Base-by-base conservation (phyloP, 2,888 invertebrate species). In the Ormyrus pomaceus region DNA sequence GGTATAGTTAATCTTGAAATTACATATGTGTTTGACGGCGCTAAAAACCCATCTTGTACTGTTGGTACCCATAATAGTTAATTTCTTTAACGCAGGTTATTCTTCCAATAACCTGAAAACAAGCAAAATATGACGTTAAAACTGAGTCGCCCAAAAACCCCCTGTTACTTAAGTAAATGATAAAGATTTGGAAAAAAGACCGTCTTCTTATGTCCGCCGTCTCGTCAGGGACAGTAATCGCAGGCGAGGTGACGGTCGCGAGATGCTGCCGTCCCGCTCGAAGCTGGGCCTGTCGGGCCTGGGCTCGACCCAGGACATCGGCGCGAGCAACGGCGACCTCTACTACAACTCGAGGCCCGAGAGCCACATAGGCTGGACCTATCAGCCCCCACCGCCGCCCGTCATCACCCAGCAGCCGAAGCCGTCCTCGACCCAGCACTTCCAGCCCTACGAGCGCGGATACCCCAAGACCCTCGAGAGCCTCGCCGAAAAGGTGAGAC, bases 361-460 rank as follows among this genome's bases (percentile, higher is more conserved):
- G 81, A 89, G 89, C 34, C 89, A 89, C 74, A 64, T 82, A 9
- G 79, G 81, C 66, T 91, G 90, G 90, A 87, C 91, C 65, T 96
- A 96, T 89, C 95, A 95, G 84, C 97, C 97, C 7, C 96, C 96
- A 11, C 96, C 92, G 45, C 92, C 97, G 8, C 96, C 96, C 8
- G 97, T 97, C 13, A 96, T 97, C 84, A 97, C 97, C 13, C 97
- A 97, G 89, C 97, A 97, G 90, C 97, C 97, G 0, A 96, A 97
- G 89, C 91, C 92, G 68, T 94, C 95, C 19, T 91, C 92, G 82
- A 91, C 92, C 83, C 96, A 96, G 84, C 95, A 96, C 88, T 97
- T 96, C 91, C 96, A 96, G 82, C 96, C 96, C 6, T 97, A 97
- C 91, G 97, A 97, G 89, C 93, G 97, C 82, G 94, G 94, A 5